A percentile compares a stretch with the other conserved stretches of the same genome.
These are phyloP conservation scores for Oreochromis spilurus DNA, from an alignment of 2,113 vertebrate species.

Conservation along the genomic window DNA sequence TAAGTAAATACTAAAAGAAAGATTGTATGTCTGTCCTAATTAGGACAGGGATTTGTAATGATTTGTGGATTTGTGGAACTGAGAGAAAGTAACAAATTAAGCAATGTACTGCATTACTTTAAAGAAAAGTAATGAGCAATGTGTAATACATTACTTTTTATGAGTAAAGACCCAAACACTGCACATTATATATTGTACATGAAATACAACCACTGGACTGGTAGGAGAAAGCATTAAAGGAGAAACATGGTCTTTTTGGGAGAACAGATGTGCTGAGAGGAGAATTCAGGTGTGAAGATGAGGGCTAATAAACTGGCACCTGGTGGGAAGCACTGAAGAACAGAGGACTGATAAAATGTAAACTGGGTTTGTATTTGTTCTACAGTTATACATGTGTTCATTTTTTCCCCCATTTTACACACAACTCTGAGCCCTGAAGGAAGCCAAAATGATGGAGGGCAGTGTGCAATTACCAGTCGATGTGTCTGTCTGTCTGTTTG, in stretches of 20 bases:
- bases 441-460: constrained; percentile 15
- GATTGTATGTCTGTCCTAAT: neutral
- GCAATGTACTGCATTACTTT: neutral
- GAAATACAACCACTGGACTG: neutral
- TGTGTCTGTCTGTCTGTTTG: constrained; percentile 13
- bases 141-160: neutral
- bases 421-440: neutral
- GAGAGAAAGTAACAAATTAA: neutral
- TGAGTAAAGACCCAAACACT: neutral
- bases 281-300: neutral
- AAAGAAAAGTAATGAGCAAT: neutral
- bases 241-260: neutral
- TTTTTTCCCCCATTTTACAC: neutral
- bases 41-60: neutral
- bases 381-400: constrained; percentile 3
- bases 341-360: constrained; percentile 33
- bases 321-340: constrained; percentile 22
- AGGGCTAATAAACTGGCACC: constrained; percentile 32
- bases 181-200: neutral
- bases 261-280: constrained; percentile 1
- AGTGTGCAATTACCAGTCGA: constrained; percentile 29
- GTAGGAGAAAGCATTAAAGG: neutral
- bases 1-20: neutral
- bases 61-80: neutral
- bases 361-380: constrained; percentile 7